Evolutionary conservation across 2,113 vertebrate genomes (phyloP).

Genomic region (Jaculus jaculus): DNA sequence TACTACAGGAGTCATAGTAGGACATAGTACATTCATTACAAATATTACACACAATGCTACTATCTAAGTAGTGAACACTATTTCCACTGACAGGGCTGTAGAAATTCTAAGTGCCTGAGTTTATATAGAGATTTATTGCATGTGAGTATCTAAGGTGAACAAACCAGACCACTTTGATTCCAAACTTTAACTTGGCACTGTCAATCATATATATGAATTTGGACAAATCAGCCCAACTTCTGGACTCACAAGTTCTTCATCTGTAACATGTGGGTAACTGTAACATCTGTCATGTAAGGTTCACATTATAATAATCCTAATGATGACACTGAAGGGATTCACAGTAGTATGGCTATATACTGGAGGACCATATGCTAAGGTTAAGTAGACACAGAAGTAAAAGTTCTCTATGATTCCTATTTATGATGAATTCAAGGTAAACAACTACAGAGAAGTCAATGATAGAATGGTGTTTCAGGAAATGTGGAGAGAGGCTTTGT

Average conservation of each 20-base stretch:
- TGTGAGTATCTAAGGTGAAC: neutral
- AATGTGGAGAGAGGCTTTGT: too few relatives aligned
- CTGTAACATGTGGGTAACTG: neutral
- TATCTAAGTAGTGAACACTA: neutral
- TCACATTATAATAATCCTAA: neutral
- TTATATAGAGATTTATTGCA: neutral
- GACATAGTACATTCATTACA: neutral
- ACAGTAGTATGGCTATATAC: neutral
- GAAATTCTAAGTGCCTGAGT: neutral
- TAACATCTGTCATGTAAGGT: neutral
- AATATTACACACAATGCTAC: neutral
- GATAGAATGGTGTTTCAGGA: neutral
- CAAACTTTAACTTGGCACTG: constrained; percentile 24
- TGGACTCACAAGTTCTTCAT: neutral
- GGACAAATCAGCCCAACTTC: constrained; percentile 11
- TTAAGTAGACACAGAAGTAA: neutral
- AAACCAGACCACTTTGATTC: neutral
- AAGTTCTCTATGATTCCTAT: neutral
- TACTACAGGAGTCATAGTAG: constrained; percentile 11
- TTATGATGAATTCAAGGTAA: neutral
- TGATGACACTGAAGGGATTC: neutral
- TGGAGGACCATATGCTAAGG: neutral
- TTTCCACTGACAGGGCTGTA: neutral
- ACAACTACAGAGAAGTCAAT: neutral
- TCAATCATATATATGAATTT: neutral